Percentiles rank a stretch among this genome's conserved stretches.
phyloP scores from a whole-genome alignment of 23 tunicate species.

The Botrylloides violaceus region DNA sequence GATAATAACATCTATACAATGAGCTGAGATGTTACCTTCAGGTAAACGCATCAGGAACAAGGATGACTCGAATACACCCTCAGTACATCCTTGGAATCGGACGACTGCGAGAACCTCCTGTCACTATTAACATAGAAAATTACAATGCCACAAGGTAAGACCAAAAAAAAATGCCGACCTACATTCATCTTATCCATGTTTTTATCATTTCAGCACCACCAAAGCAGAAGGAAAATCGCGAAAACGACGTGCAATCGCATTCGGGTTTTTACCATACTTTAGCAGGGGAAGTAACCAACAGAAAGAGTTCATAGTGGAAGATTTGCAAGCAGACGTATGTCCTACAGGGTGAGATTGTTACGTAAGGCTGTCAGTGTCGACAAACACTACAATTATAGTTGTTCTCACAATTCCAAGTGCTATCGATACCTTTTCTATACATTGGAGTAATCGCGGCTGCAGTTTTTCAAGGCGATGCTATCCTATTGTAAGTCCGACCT shows the following conservation, averaged over 20 bases:
- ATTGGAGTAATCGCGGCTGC: no score
- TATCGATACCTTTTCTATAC: no score
- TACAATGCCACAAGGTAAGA: not conserved
- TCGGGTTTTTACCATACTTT: not conserved
- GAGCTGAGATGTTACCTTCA: no score
- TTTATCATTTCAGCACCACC: slow-evolving; percentile 14
- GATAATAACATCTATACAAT: no score
- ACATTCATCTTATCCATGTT: not conserved
- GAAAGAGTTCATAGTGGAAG: slow-evolving; percentile 54
- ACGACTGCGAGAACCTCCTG: slow-evolving; percentile 3
- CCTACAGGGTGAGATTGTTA: slow-evolving; percentile 39
- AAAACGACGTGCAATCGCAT: not conserved
- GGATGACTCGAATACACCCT: not conserved
- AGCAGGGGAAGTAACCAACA: slow-evolving; percentile 48
- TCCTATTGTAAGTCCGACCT: no score
- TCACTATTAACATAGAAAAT: slow-evolving; percentile 1
- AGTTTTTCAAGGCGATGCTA: no score
- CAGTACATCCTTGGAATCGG: not conserved
- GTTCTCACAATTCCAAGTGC: no score
- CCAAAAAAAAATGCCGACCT: not conserved
- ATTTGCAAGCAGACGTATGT: slow-evolving; percentile 30
- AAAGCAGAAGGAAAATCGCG: not conserved
- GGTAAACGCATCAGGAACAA: not conserved
- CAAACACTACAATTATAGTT: no score
- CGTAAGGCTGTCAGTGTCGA: no score